phyloP scores from a whole-genome alignment of 2,113 vertebrate species.

The Ceyx margarethae region DNA sequence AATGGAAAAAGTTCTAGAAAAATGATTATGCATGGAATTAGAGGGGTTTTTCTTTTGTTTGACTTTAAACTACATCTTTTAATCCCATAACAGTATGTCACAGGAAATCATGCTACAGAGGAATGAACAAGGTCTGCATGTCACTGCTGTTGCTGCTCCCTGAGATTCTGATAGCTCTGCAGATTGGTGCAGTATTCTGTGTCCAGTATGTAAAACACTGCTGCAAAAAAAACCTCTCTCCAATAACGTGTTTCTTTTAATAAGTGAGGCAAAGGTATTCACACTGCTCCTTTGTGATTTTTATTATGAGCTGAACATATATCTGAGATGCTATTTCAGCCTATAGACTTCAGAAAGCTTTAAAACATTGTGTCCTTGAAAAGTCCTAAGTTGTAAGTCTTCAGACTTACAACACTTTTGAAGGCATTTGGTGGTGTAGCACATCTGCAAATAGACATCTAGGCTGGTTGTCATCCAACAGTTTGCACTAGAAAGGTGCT shows the following conservation, averaged over 20 bases:
- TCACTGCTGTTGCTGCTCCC: neutral
- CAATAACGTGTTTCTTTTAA: neutral
- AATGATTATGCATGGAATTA: neutral
- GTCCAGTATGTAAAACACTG: slow-evolving; percentile 30
- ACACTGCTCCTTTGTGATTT: neutral
- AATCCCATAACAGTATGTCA: neutral
- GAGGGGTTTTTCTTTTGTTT: neutral
- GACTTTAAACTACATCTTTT: neutral
- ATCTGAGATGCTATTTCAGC: neutral
- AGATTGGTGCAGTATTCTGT: slow-evolving; percentile 29
- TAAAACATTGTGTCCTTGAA: neutral
- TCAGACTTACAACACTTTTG: neutral
- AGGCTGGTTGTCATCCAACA: neutral
- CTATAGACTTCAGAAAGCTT: neutral
- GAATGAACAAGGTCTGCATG: neutral
- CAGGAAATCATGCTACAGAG: neutral
- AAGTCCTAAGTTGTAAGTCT: neutral
- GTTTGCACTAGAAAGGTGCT: neutral
- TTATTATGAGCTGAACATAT: neutral
- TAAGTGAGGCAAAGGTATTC: neutral
- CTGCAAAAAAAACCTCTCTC: neutral
- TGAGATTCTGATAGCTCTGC: slow-evolving; percentile 17
- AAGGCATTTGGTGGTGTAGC: neutral
- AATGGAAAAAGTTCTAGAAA: neutral
- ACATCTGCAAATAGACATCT: slow-evolving; percentile 22